phyloP scores from a whole-genome alignment of 2,113 vertebrate species.

The Thomomys bottae region DNA sequence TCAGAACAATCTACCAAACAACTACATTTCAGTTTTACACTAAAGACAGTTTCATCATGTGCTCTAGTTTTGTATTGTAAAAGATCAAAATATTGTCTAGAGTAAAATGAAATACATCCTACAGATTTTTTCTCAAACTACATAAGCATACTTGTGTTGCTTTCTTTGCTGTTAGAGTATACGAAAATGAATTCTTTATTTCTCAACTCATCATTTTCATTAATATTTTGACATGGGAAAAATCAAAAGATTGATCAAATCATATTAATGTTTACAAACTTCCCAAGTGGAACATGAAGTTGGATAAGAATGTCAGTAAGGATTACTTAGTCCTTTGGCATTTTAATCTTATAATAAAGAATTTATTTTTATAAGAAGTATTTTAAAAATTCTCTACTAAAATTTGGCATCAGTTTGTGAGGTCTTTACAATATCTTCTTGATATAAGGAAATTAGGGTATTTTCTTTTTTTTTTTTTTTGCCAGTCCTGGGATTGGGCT shows the following conservation, averaged over 20 bases:
- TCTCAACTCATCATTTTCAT: background rate
- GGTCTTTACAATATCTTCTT: background rate
- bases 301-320: background rate
- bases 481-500: too few relatives aligned
- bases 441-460: constrained; percentile 1
- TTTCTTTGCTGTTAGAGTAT: background rate
- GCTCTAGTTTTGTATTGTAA: background rate
- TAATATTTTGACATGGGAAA: background rate
- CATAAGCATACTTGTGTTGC: background rate
- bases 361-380: background rate
- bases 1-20: background rate
- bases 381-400: background rate
- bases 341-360: background rate
- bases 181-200: constrained; percentile 7
- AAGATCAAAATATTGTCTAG: background rate
- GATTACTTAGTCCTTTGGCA: background rate
- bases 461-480: too few relatives aligned
- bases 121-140: constrained; percentile 3
- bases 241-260: background rate
- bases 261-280: background rate
- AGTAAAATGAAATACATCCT: constrained; percentile 10
- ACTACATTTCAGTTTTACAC: background rate
- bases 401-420: background rate
- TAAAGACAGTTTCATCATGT: constrained; percentile 33
- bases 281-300: background rate